Base-by-base conservation (phyloP, 1,140 invertebrate genomes). In the Octopus bimaculoides region DNA sequence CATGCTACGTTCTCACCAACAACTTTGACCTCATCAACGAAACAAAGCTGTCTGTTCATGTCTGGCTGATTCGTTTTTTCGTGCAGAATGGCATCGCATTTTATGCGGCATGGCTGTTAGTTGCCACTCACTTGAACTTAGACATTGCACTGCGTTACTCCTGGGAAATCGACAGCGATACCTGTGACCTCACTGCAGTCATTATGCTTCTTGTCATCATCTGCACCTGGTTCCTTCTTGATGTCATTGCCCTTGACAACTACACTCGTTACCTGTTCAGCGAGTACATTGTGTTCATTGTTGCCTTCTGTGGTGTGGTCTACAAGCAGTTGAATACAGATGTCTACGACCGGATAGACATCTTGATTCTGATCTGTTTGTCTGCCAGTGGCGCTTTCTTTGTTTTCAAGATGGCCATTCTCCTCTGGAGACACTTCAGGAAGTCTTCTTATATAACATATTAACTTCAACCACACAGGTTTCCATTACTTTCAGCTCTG, bases 71-170 rank as follows among this genome's bases (percentile, higher is more conserved):
- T 14, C 77, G 85, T 41, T 77, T 88, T 17, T 80, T 89, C 26
- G 83, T 89, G 17, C 85, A 89, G 77, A 90, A 90, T 81, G 88
- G 88, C 14, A 78, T 90, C 17, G 86, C 85, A 8, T 83, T 89
- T 69, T 89, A 89, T 81, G 89, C 87, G 0, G 84, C 85, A 6
- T 89, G 87, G 88, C 83, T 85, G 5, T 85, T 85, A 5, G 79
- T 90, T 5, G 88, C 88, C n/a, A 85, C 87, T 7, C 78, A 88
- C 4, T 76, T 89, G 9, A 89, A 88, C 78, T 12, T 86, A 4
- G 81, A 78, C 14, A 80, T 85, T n/a, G 84, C 84, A 12, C 77
- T 88, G 17, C 76, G 78, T 20, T 87, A 87, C 66, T 74, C 77
- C 8, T 79, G 81, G 5, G 54, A 79, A n/a, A 20, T 55, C 4